Evolutionary conservation across 2,113 vertebrate genomes (phyloP).

Genomic region (Cyanoramphus novaezelandiae): DNA sequence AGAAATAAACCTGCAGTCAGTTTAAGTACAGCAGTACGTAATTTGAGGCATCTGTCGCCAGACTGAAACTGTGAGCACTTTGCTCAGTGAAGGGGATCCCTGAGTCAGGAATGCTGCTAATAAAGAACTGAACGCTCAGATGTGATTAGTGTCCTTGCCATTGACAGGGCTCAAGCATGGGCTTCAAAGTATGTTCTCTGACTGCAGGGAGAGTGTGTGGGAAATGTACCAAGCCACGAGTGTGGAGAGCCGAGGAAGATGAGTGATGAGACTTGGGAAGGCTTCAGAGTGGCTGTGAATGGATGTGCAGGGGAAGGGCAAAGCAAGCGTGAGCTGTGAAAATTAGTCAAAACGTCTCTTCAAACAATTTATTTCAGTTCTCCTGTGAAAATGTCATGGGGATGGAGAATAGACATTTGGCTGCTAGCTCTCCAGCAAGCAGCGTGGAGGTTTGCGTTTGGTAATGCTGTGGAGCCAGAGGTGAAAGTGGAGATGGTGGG

Average conservation of each 20-base stretch:
- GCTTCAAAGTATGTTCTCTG: neutral
- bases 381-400: neutral
- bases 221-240: neutral
- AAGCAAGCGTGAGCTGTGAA: neutral
- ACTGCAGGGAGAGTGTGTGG: neutral
- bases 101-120: neutral
- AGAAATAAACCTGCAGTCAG: neutral
- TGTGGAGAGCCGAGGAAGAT: neutral
- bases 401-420: neutral
- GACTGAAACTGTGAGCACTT: neutral
- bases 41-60: neutral
- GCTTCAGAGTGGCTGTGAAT: conserved; percentile 13
- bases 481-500: neutral
- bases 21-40: neutral
- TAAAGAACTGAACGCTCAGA: neutral
- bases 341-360: conserved; percentile 2
- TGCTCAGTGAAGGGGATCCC: neutral
- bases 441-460: neutral
- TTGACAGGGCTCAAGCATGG: neutral
- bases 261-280: conserved; percentile 3
- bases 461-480: accelerated
- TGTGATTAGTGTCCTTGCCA: neutral
- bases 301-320: neutral
- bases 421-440: neutral
- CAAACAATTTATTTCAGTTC: neutral